phyloP scores from a whole-genome alignment of 2,797 vertebrate genomes.

The Cyprinodon diabolis region DNA sequence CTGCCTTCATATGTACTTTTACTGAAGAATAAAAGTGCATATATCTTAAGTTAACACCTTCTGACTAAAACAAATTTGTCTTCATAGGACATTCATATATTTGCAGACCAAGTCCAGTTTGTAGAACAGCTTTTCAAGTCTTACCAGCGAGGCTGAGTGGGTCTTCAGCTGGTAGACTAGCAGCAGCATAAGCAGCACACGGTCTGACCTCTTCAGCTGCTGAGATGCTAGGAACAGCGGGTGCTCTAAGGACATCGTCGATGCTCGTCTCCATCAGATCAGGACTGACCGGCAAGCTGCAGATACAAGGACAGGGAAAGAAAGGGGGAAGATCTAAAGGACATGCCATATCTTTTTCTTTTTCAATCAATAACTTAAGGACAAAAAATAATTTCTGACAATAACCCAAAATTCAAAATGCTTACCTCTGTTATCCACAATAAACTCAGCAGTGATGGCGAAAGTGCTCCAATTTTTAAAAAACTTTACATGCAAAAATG shows the following conservation, averaged over 20 bases:
- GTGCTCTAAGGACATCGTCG: constrained; percentile 74
- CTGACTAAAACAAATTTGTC: background rate
- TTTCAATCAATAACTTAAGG: background rate
- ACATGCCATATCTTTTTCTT: background rate
- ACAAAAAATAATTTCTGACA: background rate
- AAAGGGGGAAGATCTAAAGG: background rate
- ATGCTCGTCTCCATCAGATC: constrained; percentile 86
- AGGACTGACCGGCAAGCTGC: constrained; percentile 80
- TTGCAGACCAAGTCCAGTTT: background rate
- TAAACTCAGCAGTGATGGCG: constrained; percentile 34
- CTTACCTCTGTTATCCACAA: constrained; percentile 52
- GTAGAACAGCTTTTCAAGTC: constrained; percentile 7
- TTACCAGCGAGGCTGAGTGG: constrained; percentile 72
- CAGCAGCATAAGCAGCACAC: constrained; percentile 45
- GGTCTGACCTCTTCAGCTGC: constrained; percentile 71
- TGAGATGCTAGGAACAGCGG: constrained; percentile 62
- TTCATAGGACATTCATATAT: background rate
- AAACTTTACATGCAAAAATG: constrained; percentile 5
- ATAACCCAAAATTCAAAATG: constrained; percentile 9
- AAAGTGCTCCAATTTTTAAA: constrained; percentile 15
- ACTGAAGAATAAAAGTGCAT: background rate
- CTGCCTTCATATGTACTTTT: background rate
- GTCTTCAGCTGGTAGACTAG: constrained; percentile 57
- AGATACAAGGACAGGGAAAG: constrained; percentile 35
- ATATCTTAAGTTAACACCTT: background rate